Conservation (phyloP, 2,888 invertebrate species). For the Thymelicus lineola region DNA sequence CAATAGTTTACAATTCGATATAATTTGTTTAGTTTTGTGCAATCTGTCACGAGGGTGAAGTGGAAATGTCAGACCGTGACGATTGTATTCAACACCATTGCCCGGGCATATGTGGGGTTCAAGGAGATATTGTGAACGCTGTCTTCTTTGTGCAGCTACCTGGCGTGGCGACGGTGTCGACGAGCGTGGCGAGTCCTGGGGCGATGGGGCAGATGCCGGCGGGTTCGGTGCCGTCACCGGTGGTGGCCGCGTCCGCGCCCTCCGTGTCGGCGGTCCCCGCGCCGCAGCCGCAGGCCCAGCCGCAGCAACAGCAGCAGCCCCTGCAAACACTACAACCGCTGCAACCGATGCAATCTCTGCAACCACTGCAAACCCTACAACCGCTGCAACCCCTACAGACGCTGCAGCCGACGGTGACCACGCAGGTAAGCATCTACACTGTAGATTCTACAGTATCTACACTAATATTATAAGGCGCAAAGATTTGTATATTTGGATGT, state of each 20-base stretch:
- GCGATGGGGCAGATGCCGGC: slow-evolving; percentile 60
- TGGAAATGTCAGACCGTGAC: not conserved
- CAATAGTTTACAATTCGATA: not conserved
- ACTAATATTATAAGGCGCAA: too few relatives aligned
- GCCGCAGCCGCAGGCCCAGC: slow-evolving; percentile 26
- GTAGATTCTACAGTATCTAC: too few relatives aligned
- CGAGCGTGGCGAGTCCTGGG: slow-evolving; percentile 68
- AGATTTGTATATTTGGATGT: too few relatives aligned
- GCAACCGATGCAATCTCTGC: slow-evolving; percentile 3
- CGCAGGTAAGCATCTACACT: slow-evolving; percentile 54
- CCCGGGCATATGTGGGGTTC: not conserved
- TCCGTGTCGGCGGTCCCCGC: slow-evolving; percentile 44
- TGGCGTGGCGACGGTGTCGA: slow-evolving; percentile 75
- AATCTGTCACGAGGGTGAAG: not conserved
- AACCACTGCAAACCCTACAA: not conserved
- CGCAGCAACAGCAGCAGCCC: slow-evolving; percentile 44
- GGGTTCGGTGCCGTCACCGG: slow-evolving; percentile 56
- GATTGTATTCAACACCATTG: not conserved
- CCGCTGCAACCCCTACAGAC: slow-evolving; percentile 10
- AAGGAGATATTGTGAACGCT: not conserved
- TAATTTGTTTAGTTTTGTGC: not conserved
- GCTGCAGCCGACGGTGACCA: slow-evolving; percentile 56
- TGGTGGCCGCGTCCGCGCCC: slow-evolving; percentile 47
- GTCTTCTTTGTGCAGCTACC: slow-evolving; percentile 61
- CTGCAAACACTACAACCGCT: not conserved